Evolutionary conservation across 2,888 invertebrate genomes (phyloP), one percentile per base, ranked within the genome.

Genomic region (Trichopoda pennipes): DNA sequence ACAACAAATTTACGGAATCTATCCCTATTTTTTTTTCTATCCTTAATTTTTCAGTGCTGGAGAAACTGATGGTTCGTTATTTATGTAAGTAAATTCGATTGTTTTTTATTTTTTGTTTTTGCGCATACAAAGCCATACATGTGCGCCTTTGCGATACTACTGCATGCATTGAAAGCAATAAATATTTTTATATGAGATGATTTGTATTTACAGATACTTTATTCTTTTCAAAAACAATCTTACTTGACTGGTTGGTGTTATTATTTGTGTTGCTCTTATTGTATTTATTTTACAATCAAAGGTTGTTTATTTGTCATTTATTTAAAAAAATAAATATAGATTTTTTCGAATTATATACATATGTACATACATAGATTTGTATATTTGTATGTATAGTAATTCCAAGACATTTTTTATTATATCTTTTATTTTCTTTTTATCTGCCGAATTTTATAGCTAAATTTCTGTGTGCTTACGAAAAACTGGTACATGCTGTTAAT

Each of bases 301-400:
- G 63, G 77, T 77, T 77, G 77, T 77, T 81, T 81, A 77, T 77
- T 77, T 75, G 75, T 61, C 70, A 70, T 82, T 75, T 81, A 74
- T 81, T 82, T 82, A 82, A 79, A 61, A 82, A 79, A 75, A 79
- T 75, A 79, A 82, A 79, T 72, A 82, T 58, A 75, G 51, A 75
- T 68, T 75, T 63, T 66, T 79, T 75, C 79, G 81, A 79, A 82
- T 75, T 75, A 60, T 38, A 51, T 85, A 87, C 85, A 85, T 84
- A 84, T 19, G 60, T 64, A 63, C 16, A 3, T 38, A 10, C 8
- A 2, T n/a, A 14, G 2, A 4, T 85, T 87, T 86, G 85, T 84
- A 84, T 23, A 60, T 64, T 63, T 44, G 6, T 38, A 10, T 12
- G 10, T n/a, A 14, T 28, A n/a, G n/a, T n/a, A 75, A 47, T 28